Base-by-base conservation (phyloP, 2,113 vertebrate species). In the Corythornis madagascariensis region DNA sequence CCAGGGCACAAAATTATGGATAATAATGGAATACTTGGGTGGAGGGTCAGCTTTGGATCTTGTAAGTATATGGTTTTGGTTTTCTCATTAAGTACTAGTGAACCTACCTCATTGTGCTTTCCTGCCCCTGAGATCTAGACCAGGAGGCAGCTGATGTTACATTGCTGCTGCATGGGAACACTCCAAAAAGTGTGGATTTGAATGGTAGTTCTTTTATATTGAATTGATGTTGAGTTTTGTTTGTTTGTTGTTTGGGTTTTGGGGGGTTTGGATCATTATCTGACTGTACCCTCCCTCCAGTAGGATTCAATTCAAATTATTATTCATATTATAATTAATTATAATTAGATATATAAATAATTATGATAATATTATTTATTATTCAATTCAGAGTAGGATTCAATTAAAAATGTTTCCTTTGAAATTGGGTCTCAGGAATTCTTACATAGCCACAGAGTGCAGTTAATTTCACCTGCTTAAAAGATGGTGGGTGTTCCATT, bases 21-120 rank as follows among this genome's bases (percentile, higher is more conserved):
- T 98, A 92, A 98, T 98, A 91, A 98, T 98, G 98, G 98, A 98
- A 74, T 98, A 98, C 72, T 96, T 98, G 69, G 98, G 98, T 65
- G 98, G 98, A 84, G 98, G 98, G 26, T 98, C 98, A 40, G 98
- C 98, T 79, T 93, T 98, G 79, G 98, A 98, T 95, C 95, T 98
- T 91, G 98, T 98, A 94, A 98, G 97, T 95, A 74, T 74, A 61
- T 33, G 9, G 2, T 40, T 72, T 67, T 71, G 47, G 47, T 17
- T 55, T 80, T 55, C 76, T 6, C 10, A 7, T 63, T 85, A 50
- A 89, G 20, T 69, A 21, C n/a, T 40, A 48, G 31, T 47, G 56
- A 85, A 38, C 4, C 31, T 66, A 38, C 24, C 71, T 70, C 42
- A 6, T 64, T 82, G 26, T 75, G 6, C 1, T 69, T 76, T 73